phyloP scores from a whole-genome alignment of 1,140 invertebrate genomes.

The Lasioglossum albipes region DNA sequence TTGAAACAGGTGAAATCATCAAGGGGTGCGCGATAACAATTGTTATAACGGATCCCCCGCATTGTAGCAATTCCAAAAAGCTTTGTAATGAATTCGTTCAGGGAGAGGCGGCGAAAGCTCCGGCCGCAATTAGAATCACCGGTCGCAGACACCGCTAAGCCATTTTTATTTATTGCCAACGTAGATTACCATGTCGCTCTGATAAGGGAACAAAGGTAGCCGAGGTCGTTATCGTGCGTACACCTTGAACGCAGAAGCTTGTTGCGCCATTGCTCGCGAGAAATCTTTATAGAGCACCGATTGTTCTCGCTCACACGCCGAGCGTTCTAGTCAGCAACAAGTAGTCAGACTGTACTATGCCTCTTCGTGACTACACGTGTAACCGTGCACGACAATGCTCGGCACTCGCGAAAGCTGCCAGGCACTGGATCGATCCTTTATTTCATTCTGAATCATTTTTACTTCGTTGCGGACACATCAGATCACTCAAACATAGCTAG shows the following conservation, averaged over 20 bases:
- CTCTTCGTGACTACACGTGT: slow-evolving; percentile 15
- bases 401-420: neutral
- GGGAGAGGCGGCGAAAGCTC: neutral
- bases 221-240: slow-evolving; percentile 11
- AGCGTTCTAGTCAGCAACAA: slow-evolving; percentile 60
- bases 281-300: slow-evolving; percentile 54
- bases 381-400: slow-evolving; percentile 25
- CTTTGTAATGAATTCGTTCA: slow-evolving; percentile 1
- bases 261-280: slow-evolving; percentile 40
- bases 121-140: slow-evolving; percentile 2
- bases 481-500: neutral
- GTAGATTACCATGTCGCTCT: slow-evolving; percentile 11
- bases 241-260: slow-evolving; percentile 32
- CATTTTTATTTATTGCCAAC: slow-evolving; percentile 29
- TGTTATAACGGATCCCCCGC: neutral
- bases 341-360: slow-evolving; percentile 32
- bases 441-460: neutral
- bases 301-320: slow-evolving; percentile 49
- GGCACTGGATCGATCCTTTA: slow-evolving; percentile 6
- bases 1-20: neutral
- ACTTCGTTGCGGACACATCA: neutral
- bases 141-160: too few species aligned
- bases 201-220: slow-evolving; percentile 45
- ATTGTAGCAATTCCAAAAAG: neutral
- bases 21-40: neutral